Evolutionary conservation across 2,888 invertebrate species (phyloP).

Genomic region (Sturmia bella): DNA sequence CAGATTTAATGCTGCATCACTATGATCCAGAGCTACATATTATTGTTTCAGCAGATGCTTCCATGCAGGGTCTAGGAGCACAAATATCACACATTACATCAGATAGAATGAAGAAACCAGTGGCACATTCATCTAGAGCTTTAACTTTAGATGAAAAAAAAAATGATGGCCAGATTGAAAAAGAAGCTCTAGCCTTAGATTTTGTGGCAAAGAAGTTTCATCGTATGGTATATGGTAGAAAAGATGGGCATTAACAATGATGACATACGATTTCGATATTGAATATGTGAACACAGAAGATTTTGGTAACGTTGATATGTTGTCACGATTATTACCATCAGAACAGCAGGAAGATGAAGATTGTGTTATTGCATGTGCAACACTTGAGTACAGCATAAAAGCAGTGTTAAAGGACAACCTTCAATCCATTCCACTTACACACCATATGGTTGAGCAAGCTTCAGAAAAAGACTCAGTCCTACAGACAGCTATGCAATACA

Average conservation of each 20-base stretch:
- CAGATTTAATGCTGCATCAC: conserved; percentile 53
- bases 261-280: conserved; percentile 61
- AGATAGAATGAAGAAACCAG: conserved; percentile 58
- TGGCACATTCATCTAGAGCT: conserved; percentile 56
- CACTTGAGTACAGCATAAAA: conserved; percentile 43
- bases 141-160: conserved; percentile 63
- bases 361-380: conserved; percentile 60
- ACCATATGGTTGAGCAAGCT: conserved; percentile 19
- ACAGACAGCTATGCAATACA: neutral
- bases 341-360: conserved; percentile 54
- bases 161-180: conserved; percentile 68
- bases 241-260: conserved; percentile 59
- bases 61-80: conserved; percentile 60
- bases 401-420: neutral
- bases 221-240: conserved; percentile 63
- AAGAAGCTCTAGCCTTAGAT: conserved; percentile 65
- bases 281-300: conserved; percentile 53
- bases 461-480: neutral
- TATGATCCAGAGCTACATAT: conserved; percentile 65
- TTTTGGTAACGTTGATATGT: conserved; percentile 64
- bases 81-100: conserved; percentile 60
- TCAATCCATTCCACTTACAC: conserved; percentile 8
- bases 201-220: conserved; percentile 69
- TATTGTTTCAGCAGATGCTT: conserved; percentile 64
- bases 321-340: conserved; percentile 57